Conservation (phyloP, 2,888 invertebrate genomes). For the Argyra leucocephala region DNA sequence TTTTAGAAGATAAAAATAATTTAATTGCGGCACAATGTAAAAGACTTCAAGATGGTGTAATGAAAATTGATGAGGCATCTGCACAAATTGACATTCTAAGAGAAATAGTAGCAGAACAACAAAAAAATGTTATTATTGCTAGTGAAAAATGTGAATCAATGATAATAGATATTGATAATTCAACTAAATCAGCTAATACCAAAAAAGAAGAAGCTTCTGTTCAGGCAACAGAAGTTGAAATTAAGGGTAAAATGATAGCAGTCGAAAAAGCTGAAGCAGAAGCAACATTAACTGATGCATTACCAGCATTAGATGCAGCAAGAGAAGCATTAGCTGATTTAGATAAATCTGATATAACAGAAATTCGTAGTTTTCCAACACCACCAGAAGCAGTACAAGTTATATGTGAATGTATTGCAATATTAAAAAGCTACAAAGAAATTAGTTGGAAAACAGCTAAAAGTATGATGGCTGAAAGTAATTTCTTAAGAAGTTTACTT, state of each 20-base stretch:
- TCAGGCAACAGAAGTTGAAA: slow-evolving; percentile 73
- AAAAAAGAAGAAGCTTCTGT: slow-evolving; percentile 73
- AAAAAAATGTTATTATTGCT: slow-evolving; percentile 70
- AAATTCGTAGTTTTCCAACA: slow-evolving; percentile 83
- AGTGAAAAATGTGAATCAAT: slow-evolving; percentile 71
- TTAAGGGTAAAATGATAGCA: slow-evolving; percentile 66
- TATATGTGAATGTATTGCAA: slow-evolving; percentile 82
- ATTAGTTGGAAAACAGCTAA: slow-evolving; percentile 85
- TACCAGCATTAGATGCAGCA: slow-evolving; percentile 77
- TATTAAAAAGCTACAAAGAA: slow-evolving; percentile 72
- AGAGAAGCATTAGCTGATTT: slow-evolving; percentile 68
- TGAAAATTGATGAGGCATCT: slow-evolving; percentile 72
- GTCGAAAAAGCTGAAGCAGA: slow-evolving; percentile 79
- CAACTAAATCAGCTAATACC: slow-evolving; percentile 59
- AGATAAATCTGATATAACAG: slow-evolving; percentile 83
- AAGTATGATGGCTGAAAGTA: slow-evolving; percentile 85
- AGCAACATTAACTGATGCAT: slow-evolving; percentile 64
- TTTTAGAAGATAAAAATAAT: slow-evolving; percentile 38
- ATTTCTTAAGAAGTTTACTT: slow-evolving; percentile 66
- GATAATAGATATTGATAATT: slow-evolving; percentile 63
- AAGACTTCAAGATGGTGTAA: slow-evolving; percentile 39
- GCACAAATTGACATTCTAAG: slow-evolving; percentile 71
- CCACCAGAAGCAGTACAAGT: slow-evolving; percentile 84
- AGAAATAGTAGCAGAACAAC: slow-evolving; percentile 69
- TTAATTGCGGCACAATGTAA: slow-evolving; percentile 37